These are phyloP conservation scores for Tapirus terrestris DNA, from an alignment of 2,113 vertebrate genomes.

Conservation along the genomic window DNA sequence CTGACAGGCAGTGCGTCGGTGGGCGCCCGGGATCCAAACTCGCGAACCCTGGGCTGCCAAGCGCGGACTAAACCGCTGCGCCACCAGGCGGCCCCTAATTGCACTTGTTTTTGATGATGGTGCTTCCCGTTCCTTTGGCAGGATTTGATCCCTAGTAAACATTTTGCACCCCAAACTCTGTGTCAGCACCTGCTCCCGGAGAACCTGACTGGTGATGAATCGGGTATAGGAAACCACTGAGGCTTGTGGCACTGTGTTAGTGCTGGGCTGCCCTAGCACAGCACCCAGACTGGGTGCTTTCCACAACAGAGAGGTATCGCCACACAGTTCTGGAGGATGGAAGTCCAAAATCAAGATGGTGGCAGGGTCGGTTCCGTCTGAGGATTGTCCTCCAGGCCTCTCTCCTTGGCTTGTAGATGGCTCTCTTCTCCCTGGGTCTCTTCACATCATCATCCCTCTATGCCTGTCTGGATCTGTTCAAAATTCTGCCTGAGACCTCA, in stretches of 20 bases:
- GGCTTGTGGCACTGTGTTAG: fast-evolving
- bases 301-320: neutral
- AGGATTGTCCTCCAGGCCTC: neutral
- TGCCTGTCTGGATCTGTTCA: neutral
- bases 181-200: neutral
- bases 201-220: neutral
- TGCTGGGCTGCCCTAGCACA: neutral
- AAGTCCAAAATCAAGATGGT: neutral
- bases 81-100: no score
- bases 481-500: neutral
- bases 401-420: neutral
- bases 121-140: neutral
- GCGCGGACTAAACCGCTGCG: no score
- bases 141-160: neutral
- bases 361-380: neutral
- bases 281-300: neutral
- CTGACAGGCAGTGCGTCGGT: no score
- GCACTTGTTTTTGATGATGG: slow-evolving; percentile 14
- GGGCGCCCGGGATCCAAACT: no score
- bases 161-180: neutral
- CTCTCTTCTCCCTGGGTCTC: neutral
- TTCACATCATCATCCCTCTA: neutral
- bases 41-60: no score
- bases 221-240: neutral
- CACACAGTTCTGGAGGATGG: neutral